Evolutionary conservation across 2,797 vertebrate genomes (phyloP).

Genomic region (Craterocephalus amniculus): DNA sequence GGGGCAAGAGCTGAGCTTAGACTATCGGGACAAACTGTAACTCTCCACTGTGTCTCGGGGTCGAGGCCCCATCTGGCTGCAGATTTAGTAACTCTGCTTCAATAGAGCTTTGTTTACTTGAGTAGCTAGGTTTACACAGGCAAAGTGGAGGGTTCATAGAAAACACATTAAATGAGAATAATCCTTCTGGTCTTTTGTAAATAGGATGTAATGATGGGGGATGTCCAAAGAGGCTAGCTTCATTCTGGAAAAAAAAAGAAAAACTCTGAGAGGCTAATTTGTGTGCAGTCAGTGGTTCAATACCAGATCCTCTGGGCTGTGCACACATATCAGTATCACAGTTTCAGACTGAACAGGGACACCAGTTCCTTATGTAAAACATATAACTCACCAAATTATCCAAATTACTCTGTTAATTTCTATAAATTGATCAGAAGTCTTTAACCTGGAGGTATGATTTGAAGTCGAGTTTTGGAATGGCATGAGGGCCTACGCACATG

Average conservation of each 20-base stretch:
- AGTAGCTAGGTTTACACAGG: conserved; percentile 70
- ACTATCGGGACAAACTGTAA: conserved; percentile 62
- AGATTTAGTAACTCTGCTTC: conserved; percentile 68
- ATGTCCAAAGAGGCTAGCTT: conserved; percentile 52
- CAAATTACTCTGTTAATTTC: no score
- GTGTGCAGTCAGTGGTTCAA: conserved; percentile 37
- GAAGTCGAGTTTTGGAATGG: no score
- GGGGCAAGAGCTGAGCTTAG: conserved; percentile 29
- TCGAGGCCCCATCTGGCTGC: conserved; percentile 58
- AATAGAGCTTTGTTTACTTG: conserved; percentile 69
- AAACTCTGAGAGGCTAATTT: conserved; percentile 39
- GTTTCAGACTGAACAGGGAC: not conserved
- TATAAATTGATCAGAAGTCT: no score
- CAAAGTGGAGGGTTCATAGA: conserved; percentile 69
- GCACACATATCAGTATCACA: conserved; percentile 28
- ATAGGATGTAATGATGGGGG: conserved; percentile 72
- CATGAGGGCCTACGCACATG: no score
- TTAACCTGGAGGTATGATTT: no score
- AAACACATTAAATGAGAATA: conserved; percentile 69
- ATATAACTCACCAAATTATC: no score
- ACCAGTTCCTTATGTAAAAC: not conserved
- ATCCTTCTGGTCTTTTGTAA: conserved; percentile 70
- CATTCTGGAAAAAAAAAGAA: no score
- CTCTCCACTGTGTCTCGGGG: conserved; percentile 59
- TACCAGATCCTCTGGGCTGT: conserved; percentile 26